Conservation (phyloP, 2,888 invertebrate species). For the Latrodectus elegans region DNA sequence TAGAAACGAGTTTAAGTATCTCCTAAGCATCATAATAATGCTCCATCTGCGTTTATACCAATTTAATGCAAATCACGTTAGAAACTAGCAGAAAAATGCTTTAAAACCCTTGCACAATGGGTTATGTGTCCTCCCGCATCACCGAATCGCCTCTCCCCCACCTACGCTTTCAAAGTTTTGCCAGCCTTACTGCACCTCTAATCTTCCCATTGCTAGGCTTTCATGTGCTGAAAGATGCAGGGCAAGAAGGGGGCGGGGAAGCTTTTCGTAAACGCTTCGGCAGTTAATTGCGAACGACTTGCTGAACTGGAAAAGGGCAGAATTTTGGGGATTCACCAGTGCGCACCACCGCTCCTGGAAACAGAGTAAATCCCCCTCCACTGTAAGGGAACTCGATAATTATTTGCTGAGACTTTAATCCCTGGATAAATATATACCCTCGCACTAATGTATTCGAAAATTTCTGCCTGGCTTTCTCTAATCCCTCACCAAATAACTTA, state of each 20-base stretch:
- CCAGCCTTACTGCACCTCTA: not conserved
- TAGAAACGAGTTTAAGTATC: not conserved
- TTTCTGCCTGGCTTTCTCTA: slow-evolving; percentile 43
- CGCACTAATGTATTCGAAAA: slow-evolving; percentile 51
- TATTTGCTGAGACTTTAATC: slow-evolving; percentile 64
- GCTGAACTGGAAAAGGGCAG: slow-evolving; percentile 40
- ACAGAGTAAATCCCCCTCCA: slow-evolving; percentile 35
- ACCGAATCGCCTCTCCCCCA: not conserved
- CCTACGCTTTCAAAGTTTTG: slow-evolving; percentile 10
- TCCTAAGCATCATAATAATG: slow-evolving; percentile 13
- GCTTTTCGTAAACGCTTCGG: slow-evolving; percentile 31
- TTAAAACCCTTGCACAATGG: slow-evolving; percentile 39
- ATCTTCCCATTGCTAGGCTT: not conserved
- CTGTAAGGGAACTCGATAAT: slow-evolving; percentile 50
- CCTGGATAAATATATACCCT: slow-evolving; percentile 54
- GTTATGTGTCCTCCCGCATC: not conserved
- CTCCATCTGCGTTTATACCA: slow-evolving; percentile 33
- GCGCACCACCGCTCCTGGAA: slow-evolving; percentile 45
- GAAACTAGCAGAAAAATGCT: slow-evolving; percentile 50
- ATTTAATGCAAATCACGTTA: slow-evolving; percentile 56
- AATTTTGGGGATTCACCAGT: slow-evolving; percentile 24
- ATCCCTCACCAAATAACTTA: slow-evolving; percentile 45
- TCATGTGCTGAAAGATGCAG: not conserved
- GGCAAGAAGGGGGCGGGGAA: not conserved
- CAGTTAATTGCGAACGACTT: slow-evolving; percentile 58